phyloP scores from a whole-genome alignment of 1,140 invertebrate genomes.

The Drosophila ohnishii region DNA sequence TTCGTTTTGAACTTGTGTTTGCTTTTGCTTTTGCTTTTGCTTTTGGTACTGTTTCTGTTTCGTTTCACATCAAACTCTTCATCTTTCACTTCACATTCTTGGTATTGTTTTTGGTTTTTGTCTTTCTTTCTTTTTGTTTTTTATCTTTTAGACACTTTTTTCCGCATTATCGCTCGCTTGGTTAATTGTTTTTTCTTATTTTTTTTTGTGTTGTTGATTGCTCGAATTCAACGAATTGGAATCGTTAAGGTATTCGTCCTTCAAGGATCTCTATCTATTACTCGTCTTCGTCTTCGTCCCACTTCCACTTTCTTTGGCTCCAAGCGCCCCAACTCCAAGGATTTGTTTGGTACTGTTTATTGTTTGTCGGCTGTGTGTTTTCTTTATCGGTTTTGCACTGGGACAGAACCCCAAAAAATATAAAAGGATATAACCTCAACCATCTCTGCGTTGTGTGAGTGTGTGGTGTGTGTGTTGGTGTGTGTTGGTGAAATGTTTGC shows the following conservation, averaged over 20 bases:
- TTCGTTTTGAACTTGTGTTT: constrained; percentile 39
- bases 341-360: constrained; percentile 26
- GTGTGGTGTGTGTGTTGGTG: constrained; percentile 3
- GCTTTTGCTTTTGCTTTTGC: constrained; percentile 16
- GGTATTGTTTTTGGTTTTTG: constrained; percentile 17
- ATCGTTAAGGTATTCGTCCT: constrained; percentile 27
- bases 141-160: constrained; percentile 18
- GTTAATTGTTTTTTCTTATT: constrained; percentile 24
- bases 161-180: constrained; percentile 14
- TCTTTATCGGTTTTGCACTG: neutral
- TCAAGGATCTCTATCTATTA: constrained; percentile 11
- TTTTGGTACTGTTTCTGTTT: constrained; percentile 23
- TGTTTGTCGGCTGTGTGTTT: constrained; percentile 15
- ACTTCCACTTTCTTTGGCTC: constrained; percentile 21
- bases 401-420: constrained; percentile 9
- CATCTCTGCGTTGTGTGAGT: constrained; percentile 12
- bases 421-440: constrained; percentile 17
- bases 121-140: constrained; percentile 10
- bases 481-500: constrained; percentile 45
- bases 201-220: constrained; percentile 5
- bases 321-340: constrained; percentile 70
- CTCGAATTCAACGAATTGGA: constrained; percentile 26
- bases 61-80: constrained; percentile 14
- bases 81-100: constrained; percentile 36
- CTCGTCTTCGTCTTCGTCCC: constrained; percentile 11